phyloP scores from a whole-genome alignment of 2,797 vertebrate genomes.

The Percopsis omiscomaycus region DNA sequence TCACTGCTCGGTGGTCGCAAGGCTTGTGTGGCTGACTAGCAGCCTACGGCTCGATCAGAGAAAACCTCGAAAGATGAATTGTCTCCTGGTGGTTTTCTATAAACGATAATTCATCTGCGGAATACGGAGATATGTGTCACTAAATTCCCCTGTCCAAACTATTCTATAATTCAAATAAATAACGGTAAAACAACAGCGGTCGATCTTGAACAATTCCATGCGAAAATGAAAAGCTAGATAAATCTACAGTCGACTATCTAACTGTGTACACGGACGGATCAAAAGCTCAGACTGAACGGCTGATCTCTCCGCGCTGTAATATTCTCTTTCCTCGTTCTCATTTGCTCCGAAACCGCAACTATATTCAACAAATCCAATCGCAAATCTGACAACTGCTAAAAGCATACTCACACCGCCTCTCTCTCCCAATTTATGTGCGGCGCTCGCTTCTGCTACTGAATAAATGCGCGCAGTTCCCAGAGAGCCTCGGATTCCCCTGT shows the following conservation, averaged over 20 bases:
- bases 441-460: slow-evolving; percentile 84
- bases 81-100: slow-evolving; percentile 60
- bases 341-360: slow-evolving; percentile 87
- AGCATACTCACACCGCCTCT: slow-evolving; percentile 83
- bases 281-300: slow-evolving; percentile 61
- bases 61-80: slow-evolving; percentile 67
- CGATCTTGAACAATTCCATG: slow-evolving; percentile 77
- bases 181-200: slow-evolving; percentile 63
- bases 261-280: slow-evolving; percentile 57
- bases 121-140: slow-evolving; percentile 58
- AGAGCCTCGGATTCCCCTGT: slow-evolving; percentile 99
- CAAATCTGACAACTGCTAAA: slow-evolving; percentile 82
- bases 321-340: slow-evolving; percentile 80
- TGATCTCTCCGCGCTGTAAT: slow-evolving; percentile 64
- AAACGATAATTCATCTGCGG: slow-evolving; percentile 63
- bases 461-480: slow-evolving; percentile 94
- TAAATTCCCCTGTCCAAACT: slow-evolving; percentile 66
- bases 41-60: slow-evolving; percentile 74
- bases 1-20: slow-evolving; percentile 75
- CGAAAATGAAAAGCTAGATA: slow-evolving; percentile 50
- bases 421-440: slow-evolving; percentile 82
- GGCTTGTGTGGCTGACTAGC: slow-evolving; percentile 81
- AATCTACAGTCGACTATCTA: slow-evolving; percentile 58
- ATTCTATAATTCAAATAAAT: slow-evolving; percentile 65
- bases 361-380: slow-evolving; percentile 84